A percentile compares a stretch with the other conserved stretches of the same genome.
phyloP scores from a whole-genome alignment of 2,113 vertebrate genomes.

The Pantherophis guttatus region DNA sequence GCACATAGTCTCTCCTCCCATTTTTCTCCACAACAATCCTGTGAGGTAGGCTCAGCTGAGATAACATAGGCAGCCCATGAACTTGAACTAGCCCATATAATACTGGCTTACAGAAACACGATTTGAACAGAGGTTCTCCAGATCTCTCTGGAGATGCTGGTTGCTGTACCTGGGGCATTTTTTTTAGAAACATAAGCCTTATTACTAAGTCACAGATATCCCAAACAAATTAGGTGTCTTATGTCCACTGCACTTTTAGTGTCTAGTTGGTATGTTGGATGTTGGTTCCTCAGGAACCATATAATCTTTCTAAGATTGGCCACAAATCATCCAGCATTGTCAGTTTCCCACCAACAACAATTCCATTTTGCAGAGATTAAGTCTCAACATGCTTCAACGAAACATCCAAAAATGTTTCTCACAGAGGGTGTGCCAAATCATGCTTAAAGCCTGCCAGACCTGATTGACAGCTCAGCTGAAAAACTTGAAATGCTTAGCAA shows the following conservation, averaged over 20 bases:
- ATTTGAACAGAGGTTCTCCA: neutral
- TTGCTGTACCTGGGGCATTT: neutral
- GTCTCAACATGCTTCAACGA: slow-evolving; percentile 25
- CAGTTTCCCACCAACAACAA: neutral
- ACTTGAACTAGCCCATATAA: neutral
- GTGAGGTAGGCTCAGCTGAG: neutral
- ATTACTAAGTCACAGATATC: neutral
- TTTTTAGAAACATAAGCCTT: neutral
- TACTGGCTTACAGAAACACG: neutral
- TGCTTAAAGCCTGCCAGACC: slow-evolving; percentile 55
- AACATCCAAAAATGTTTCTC: slow-evolving; percentile 47
- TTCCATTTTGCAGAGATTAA: neutral
- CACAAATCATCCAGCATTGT: neutral
- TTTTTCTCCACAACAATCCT: neutral
- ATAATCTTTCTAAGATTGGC: neutral
- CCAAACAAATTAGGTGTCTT: neutral
- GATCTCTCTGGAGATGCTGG: neutral
- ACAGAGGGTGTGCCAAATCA: slow-evolving; percentile 59
- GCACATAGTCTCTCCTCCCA: neutral
- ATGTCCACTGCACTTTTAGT: neutral
- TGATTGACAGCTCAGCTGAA: slow-evolving; percentile 51
- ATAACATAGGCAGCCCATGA: neutral
- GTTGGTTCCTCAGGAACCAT: neutral
- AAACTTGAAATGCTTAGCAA: slow-evolving; percentile 59
- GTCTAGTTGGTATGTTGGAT: neutral